Evolutionary conservation across 1,140 invertebrate species (phyloP).

Genomic region (Apis laboriosa): DNA sequence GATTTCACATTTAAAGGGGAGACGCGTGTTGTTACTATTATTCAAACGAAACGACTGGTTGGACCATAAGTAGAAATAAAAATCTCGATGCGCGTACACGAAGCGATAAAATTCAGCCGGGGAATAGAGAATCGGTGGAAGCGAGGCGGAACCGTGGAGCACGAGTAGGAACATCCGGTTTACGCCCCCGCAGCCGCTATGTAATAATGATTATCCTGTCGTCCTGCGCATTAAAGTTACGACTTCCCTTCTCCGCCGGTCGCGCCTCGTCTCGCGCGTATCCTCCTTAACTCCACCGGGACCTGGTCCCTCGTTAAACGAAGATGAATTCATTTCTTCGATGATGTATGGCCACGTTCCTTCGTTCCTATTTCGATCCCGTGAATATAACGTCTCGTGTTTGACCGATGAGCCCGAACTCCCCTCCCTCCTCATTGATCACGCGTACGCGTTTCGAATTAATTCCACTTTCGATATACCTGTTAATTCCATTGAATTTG

Average conservation of each 20-base stretch:
- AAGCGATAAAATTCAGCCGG: too few species aligned
- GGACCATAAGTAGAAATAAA: too few species aligned
- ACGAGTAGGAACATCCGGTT: constrained; percentile 52
- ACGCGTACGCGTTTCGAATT: not conserved
- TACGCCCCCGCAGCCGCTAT: constrained; percentile 31
- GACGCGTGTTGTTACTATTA: too few species aligned
- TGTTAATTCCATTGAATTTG: too few species aligned
- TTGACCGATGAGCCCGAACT: constrained; percentile 33
- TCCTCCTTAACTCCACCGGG: constrained; percentile 15
- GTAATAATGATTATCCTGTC: constrained; percentile 59
- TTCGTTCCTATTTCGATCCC: constrained; percentile 22
- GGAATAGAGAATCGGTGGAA: not conserved
- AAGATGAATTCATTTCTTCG: constrained; percentile 50
- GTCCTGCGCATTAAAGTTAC: constrained; percentile 53
- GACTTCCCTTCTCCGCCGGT: constrained; percentile 37
- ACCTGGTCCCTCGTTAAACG: constrained; percentile 28
- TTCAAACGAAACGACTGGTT: too few species aligned
- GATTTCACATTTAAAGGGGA: too few species aligned
- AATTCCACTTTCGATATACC: too few species aligned
- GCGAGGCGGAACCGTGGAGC: constrained; percentile 27
- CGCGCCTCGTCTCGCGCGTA: constrained; percentile 1
- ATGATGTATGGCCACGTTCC: constrained; percentile 28
- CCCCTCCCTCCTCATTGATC: constrained; percentile 7
- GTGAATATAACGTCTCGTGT: constrained; percentile 5
- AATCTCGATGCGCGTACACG: too few species aligned